Base-by-base conservation (phyloP, 2,888 invertebrate species). In the Darwinula stevensoni region DNA sequence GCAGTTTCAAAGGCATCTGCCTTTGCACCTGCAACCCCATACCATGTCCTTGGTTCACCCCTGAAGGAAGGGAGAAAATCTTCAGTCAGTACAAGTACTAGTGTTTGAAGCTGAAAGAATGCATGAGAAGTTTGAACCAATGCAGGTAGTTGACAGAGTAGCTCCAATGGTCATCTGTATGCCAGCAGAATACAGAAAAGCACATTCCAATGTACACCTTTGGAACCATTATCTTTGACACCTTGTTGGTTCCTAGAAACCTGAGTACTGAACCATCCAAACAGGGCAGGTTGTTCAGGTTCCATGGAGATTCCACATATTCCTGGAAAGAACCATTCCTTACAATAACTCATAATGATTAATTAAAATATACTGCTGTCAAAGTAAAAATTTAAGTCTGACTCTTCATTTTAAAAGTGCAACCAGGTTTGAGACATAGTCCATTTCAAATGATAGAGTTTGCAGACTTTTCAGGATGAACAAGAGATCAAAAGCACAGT, bases 171-270 rank as follows among this genome's bases (percentile, higher is more conserved):
- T 97, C 97, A 53, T 97, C 97, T 44, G 88, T 97, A 56, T 99
- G 97, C 97, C 97, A 99, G 51, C 94, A 94, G 52, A 97, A 97
- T 2, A 94, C 86, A 2, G 91, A 84, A 53, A 97, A 99, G 49
- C 91, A 94, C 97, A 99, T 99, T 28, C 97, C 97, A 29, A 99
- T 94, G 51, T 99, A 99, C 65, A 94, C 75, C 97, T 97, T 99
- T 0, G 97, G 97, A 4, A 82, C 78, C 61, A 86, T 86, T 86
- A 88, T 88, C 36, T 97, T 97, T 18, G 88, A 91, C 37, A 99
- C 97, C 3, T n/a, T 60, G 47, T 91, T 91, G 2, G 82, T 86
- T 47, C 84, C 80, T 39, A 99, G 88, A 49, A 91, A 82, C 4
- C 82, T 75, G 17, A 99, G 59, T 16, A 97, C 82, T 4, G 84